Percentiles rank a stretch among this genome's conserved stretches.
phyloP scores from a whole-genome alignment of 2,797 vertebrate genomes.

The Micrastur ruficollis region DNA sequence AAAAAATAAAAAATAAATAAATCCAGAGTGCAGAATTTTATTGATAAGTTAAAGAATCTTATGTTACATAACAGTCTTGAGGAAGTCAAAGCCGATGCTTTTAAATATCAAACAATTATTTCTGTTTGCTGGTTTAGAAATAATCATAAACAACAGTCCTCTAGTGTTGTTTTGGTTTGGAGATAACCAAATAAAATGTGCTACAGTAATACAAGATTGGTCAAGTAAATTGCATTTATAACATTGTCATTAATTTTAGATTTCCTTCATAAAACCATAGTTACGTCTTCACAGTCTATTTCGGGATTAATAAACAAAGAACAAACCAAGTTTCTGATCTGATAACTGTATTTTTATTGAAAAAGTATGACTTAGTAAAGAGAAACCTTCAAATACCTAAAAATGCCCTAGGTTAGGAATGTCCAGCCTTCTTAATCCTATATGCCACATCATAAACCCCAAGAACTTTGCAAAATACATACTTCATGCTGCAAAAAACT shows the following conservation, averaged over 20 bases:
- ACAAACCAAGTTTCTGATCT: neutral
- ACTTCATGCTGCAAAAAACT: neutral
- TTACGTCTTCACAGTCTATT: neutral
- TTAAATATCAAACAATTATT: neutral
- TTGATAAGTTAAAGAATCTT: neutral
- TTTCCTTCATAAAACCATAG: neutral
- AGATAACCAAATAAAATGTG: neutral
- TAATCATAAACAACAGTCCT: neutral
- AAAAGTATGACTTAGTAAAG: neutral
- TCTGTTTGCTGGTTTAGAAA: neutral
- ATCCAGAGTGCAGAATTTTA: neutral
- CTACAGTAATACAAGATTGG: neutral
- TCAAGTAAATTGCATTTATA: neutral
- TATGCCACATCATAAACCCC: neutral
- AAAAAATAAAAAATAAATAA: neutral
- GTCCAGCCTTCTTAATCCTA: neutral
- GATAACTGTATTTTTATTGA: neutral
- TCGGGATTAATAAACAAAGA: slow-evolving; percentile 5
- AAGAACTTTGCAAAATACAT: neutral
- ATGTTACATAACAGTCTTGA: neutral
- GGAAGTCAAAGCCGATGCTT: neutral
- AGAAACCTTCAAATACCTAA: neutral
- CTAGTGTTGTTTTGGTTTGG: neutral
- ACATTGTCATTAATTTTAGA: neutral
- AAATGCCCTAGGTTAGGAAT: neutral